A percentile compares a stretch with the other conserved stretches of the same genome.
phyloP scores from a whole-genome alignment of 2,797 vertebrate species.

The Meriones psammophilus region DNA sequence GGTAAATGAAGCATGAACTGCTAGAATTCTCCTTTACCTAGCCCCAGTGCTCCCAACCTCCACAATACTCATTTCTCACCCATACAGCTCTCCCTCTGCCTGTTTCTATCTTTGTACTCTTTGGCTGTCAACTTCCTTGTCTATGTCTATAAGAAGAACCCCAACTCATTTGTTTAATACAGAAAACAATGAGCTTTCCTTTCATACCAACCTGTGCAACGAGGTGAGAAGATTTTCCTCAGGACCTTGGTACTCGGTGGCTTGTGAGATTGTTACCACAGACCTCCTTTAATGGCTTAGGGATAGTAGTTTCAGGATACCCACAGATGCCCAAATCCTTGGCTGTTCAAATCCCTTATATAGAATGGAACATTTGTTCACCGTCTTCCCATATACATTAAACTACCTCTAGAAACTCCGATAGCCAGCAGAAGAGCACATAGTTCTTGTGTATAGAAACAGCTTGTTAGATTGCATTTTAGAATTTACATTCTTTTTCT shows the following conservation, averaged over 20 bases:
- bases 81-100: fast-evolving
- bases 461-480: background rate
- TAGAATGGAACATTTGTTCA: background rate
- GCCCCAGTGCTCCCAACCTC: background rate
- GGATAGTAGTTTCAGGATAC: background rate
- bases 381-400: background rate
- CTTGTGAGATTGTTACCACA: background rate
- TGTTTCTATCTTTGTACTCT: background rate
- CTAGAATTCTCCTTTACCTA: background rate
- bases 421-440: background rate
- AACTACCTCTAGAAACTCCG: background rate
- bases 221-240: background rate
- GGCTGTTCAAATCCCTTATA: background rate
- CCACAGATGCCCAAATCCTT: background rate
- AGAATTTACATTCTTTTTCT: background rate
- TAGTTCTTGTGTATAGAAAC: background rate
- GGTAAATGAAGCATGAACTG: background rate
- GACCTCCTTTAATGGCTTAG: background rate
- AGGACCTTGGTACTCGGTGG: background rate
- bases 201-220: background rate
- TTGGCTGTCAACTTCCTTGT: background rate
- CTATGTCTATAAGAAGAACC: background rate
- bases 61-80: background rate
- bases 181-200: background rate
- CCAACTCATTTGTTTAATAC: background rate